phyloP scores from a whole-genome alignment of 2,888 invertebrate species.

The Agrochola macilenta region DNA sequence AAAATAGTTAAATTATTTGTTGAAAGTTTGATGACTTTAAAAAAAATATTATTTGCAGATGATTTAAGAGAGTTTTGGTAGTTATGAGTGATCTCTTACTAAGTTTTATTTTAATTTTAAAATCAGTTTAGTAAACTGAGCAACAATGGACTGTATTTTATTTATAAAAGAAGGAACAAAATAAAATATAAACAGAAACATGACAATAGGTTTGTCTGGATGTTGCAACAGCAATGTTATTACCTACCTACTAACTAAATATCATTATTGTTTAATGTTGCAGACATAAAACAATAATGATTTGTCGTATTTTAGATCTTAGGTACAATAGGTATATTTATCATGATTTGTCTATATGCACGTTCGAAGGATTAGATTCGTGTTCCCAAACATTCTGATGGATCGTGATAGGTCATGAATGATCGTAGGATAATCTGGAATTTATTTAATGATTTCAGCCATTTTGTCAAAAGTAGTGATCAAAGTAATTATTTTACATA shows the following conservation, averaged over 20 bases:
- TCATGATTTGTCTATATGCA: background rate
- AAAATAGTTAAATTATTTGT: background rate
- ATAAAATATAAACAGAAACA: background rate
- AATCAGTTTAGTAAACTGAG: background rate
- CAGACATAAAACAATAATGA: no score
- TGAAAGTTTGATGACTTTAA: background rate
- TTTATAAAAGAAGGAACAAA: background rate
- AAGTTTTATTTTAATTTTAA: background rate
- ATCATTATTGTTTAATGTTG: background rate
- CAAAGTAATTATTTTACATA: background rate
- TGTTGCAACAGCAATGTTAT: background rate
- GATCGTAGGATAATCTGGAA: background rate
- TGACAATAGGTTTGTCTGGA: background rate
- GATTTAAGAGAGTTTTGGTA: background rate
- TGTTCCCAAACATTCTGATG: slow-evolving; percentile 17
- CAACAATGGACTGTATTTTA: background rate
- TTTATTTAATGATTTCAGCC: slow-evolving; percentile 4
- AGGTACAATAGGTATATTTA: background rate
- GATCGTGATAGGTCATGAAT: slow-evolving; percentile 47
- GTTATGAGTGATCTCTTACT: background rate
- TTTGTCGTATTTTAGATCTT: background rate
- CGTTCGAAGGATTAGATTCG: slow-evolving; percentile 18
- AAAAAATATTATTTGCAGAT: background rate
- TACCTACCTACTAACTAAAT: background rate
- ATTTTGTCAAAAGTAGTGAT: slow-evolving; percentile 11